Conservation (phyloP, 1,140 invertebrate species). For the Drosophila tani region DNA sequence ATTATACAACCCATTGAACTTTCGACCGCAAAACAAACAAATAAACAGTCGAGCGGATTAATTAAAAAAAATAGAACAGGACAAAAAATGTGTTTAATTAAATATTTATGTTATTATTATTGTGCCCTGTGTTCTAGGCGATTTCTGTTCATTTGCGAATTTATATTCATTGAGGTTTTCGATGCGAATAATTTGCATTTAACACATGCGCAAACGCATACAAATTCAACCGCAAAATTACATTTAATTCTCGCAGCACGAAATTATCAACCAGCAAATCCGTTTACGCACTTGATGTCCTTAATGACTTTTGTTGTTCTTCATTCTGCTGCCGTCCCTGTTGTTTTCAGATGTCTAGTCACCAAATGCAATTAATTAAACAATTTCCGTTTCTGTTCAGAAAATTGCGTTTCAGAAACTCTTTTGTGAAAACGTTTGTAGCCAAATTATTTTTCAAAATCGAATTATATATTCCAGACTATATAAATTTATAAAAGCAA, state of each 20-base stretch:
- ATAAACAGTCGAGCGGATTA: constrained; percentile 48
- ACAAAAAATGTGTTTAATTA: constrained; percentile 63
- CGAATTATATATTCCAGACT: not conserved
- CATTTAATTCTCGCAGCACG: constrained; percentile 48
- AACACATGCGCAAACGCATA: constrained; percentile 31
- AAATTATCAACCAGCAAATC: constrained; percentile 41
- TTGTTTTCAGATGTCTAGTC: constrained; percentile 24
- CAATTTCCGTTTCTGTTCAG: constrained; percentile 1
- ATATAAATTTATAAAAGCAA: not conserved
- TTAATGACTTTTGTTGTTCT: constrained; percentile 38
- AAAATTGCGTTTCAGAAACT: not conserved
- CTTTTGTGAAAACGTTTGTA: not conserved
- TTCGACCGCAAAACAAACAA: constrained; percentile 37
- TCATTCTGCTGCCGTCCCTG: not conserved
- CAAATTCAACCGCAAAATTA: constrained; percentile 59
- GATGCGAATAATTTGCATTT: constrained; percentile 47
- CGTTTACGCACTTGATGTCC: constrained; percentile 45
- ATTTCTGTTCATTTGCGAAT: constrained; percentile 43
- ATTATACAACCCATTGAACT: constrained; percentile 55
- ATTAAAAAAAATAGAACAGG: constrained; percentile 29
- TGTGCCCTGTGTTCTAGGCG: constrained; percentile 7
- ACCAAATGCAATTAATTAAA: constrained; percentile 30
- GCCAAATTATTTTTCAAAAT: constrained; percentile 4
- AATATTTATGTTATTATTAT: constrained; percentile 70
- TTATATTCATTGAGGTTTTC: constrained; percentile 54